Evolutionary conservation across 2,888 invertebrate species (phyloP).

Genomic region (Ephialtes manifestator): DNA sequence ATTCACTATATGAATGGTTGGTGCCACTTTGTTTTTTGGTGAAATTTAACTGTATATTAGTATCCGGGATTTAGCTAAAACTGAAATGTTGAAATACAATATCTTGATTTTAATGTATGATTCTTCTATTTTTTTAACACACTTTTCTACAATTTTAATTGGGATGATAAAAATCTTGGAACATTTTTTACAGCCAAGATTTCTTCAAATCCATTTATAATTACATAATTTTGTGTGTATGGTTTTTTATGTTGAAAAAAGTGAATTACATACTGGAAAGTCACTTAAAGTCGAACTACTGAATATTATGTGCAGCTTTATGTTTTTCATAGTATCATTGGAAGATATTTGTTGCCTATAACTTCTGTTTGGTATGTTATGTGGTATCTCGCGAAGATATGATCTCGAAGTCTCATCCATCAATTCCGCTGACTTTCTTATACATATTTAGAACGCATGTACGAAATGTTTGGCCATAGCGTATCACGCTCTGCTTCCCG

Average conservation of each 20-base stretch:
- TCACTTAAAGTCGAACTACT: too few relatives aligned
- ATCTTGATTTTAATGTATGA: background rate
- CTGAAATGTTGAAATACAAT: background rate
- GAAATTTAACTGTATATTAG: background rate
- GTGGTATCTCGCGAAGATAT: background rate
- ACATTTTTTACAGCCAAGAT: too few relatives aligned
- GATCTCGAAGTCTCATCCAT: constrained; percentile 16
- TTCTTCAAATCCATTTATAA: too few relatives aligned
- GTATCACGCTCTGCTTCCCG: background rate
- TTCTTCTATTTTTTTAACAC: background rate
- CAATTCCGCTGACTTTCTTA: constrained; percentile 5
- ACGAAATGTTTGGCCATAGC: background rate
- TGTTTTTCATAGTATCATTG: too few relatives aligned
- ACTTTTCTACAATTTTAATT: background rate
- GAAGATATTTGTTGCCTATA: too few relatives aligned
- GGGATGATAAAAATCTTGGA: too few relatives aligned
- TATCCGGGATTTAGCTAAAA: background rate
- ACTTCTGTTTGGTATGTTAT: too few relatives aligned
- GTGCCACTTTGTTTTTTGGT: background rate
- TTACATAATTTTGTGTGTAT: too few relatives aligned
- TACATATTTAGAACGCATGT: constrained; percentile 10
- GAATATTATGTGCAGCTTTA: too few relatives aligned
- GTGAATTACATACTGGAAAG: too few relatives aligned
- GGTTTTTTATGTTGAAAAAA: too few relatives aligned
- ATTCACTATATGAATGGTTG: background rate